Percentiles rank a stretch among this genome's conserved stretches.
Conservation (phyloP, 2,797 vertebrate genomes). For the Propithecus deckenii region DNA sequence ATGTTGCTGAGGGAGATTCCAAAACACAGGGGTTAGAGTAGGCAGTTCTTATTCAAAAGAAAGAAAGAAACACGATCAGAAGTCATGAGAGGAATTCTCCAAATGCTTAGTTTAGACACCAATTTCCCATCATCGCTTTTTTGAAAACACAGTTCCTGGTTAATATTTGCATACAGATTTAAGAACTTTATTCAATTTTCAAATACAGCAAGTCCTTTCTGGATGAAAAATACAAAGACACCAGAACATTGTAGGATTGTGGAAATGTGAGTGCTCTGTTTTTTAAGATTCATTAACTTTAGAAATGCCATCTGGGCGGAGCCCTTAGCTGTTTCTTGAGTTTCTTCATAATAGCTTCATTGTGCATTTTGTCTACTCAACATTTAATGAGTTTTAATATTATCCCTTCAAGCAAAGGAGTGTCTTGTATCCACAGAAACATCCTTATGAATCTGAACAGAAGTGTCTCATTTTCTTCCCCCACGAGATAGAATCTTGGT, state of each 20-base stretch:
- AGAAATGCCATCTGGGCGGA: conserved; percentile 68
- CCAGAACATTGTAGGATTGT: background rate
- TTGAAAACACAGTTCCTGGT: background rate
- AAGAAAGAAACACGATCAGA: background rate
- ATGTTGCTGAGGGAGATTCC: background rate
- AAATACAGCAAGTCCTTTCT: conserved; percentile 47
- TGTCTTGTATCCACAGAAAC: conserved; percentile 79
- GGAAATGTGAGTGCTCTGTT: conserved; percentile 23
- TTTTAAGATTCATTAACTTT: conserved; percentile 62
- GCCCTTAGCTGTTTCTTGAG: conserved; percentile 44
- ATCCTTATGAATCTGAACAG: conserved; percentile 79
- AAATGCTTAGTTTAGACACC: conserved; percentile 13
- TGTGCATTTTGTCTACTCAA: conserved; percentile 75
- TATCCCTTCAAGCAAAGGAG: conserved; percentile 79
- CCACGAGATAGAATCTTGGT: conserved; percentile 66
- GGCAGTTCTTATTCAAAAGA: background rate
- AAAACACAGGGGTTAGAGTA: background rate
- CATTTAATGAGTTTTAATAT: conserved; percentile 82
- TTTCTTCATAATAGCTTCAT: conserved; percentile 79
- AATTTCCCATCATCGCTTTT: background rate
- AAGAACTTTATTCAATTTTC: background rate
- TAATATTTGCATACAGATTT: background rate
- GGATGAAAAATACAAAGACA: conserved; percentile 4
- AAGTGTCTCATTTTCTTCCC: conserved; percentile 75
- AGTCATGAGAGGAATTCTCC: background rate